phyloP scores from a whole-genome alignment of 2,113 vertebrate species.

The Pholis gunnellus region DNA sequence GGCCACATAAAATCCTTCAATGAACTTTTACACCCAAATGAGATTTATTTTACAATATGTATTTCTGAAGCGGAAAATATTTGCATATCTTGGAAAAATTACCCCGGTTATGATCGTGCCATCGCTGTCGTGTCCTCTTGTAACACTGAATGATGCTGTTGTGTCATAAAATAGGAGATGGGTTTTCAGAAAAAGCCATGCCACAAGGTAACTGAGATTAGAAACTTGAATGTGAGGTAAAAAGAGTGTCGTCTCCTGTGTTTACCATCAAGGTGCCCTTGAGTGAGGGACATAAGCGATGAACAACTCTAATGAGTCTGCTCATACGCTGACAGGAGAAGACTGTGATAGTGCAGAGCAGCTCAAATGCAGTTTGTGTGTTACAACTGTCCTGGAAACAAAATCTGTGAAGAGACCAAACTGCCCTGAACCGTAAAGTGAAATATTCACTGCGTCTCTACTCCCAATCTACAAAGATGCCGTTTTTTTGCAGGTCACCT shows the following conservation, averaged over 20 bases:
- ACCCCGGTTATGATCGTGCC: background rate
- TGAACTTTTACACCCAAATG: constrained; percentile 37
- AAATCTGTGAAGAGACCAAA: background rate
- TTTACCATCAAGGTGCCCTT: constrained; percentile 13
- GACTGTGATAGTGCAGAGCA: background rate
- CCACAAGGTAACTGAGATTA: background rate
- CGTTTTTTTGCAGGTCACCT: background rate
- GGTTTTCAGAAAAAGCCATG: background rate
- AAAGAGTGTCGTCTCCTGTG: background rate
- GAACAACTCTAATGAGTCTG: background rate
- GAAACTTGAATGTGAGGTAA: constrained; percentile 2
- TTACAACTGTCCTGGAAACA: background rate
- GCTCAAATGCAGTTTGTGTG: background rate
- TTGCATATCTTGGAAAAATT: constrained; percentile 35
- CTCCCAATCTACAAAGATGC: background rate
- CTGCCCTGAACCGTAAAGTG: background rate
- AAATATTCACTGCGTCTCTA: background rate
- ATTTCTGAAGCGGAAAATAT: constrained; percentile 18
- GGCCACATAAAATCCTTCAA: constrained; percentile 22
- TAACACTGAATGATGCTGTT: constrained; percentile 1
- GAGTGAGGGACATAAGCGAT: background rate
- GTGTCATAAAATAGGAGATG: background rate
- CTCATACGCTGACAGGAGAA: background rate
- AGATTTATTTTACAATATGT: constrained; percentile 36
- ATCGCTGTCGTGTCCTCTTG: constrained; percentile 8